Conservation (phyloP, 2,797 vertebrate genomes). For the Kryptolebias ocellatus region DNA sequence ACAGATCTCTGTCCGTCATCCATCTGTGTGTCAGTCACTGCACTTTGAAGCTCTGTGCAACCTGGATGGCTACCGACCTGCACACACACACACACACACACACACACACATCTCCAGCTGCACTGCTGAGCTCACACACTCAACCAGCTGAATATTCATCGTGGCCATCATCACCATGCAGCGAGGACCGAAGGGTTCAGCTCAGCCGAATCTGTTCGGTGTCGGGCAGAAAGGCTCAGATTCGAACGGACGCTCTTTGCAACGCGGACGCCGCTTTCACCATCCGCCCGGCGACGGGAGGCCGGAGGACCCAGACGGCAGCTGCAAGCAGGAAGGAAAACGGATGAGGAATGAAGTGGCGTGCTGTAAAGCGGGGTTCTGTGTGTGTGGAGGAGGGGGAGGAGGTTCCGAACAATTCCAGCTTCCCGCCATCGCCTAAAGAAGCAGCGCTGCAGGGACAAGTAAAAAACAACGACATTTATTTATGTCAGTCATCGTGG, state of each 20-base stretch:
- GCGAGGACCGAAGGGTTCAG: constrained; percentile 57
- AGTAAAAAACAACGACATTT: too few species aligned
- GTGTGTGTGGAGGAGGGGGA: too few species aligned
- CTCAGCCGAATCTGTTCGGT: constrained; percentile 49
- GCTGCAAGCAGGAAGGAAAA: too few species aligned
- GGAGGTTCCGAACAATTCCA: too few species aligned
- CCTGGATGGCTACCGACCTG: constrained; percentile 59
- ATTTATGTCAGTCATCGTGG: too few species aligned
- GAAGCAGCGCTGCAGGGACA: too few species aligned
- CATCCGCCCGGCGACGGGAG: not conserved
- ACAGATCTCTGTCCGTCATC: constrained; percentile 62
- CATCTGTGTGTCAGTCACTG: constrained; percentile 66
- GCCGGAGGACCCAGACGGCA: not conserved
- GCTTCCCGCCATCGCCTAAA: too few species aligned
- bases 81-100: constrained; percentile 16
- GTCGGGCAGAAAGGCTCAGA: constrained; percentile 21
- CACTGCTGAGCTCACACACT: constrained; percentile 58
- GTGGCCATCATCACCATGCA: constrained; percentile 51
- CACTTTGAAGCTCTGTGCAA: constrained; percentile 76
- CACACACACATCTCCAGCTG: constrained; percentile 59
- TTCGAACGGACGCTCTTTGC: constrained; percentile 27
- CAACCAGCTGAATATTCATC: constrained; percentile 66
- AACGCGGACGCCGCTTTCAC: constrained; percentile 19
- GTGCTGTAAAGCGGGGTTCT: too few species aligned
- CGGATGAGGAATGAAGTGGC: too few species aligned